These are phyloP conservation scores for Gnathonemus longibarbis DNA, from an alignment of 2,113 vertebrate genomes.

Conservation along the genomic window DNA sequence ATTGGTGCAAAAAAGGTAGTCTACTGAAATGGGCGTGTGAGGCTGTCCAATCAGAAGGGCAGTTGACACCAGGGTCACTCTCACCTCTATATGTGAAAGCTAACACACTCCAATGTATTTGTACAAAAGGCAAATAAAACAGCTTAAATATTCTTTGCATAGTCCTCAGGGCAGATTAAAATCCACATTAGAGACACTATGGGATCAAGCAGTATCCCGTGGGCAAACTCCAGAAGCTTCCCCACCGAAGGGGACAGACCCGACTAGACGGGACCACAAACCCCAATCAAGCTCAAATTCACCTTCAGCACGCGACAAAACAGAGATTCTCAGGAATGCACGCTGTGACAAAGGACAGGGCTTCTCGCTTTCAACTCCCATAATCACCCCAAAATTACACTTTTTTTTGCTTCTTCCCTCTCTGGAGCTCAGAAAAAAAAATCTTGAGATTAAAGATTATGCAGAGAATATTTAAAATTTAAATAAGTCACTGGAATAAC, in stretches of 20 bases:
- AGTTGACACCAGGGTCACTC: slow-evolving; percentile 16
- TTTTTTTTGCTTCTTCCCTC: not conserved
- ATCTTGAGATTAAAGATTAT: slow-evolving; percentile 27
- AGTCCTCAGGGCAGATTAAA: slow-evolving; percentile 53
- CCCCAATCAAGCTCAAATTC: not conserved
- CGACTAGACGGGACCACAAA: not conserved
- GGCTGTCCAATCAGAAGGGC: not conserved
- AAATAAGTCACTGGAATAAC: not conserved
- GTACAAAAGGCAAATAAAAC: not conserved
- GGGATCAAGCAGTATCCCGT: slow-evolving; percentile 31
- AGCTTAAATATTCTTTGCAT: slow-evolving; percentile 6
- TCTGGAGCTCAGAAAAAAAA: not conserved
- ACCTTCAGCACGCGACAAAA: not conserved
- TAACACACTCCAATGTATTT: not conserved
- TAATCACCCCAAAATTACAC: not conserved
- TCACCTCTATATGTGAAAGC: not conserved
- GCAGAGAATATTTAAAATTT: slow-evolving; percentile 31
- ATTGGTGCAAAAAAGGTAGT: not conserved
- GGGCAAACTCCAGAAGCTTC: not conserved
- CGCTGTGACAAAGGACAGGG: not conserved
- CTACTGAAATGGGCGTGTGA: not conserved
- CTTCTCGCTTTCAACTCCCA: not conserved
- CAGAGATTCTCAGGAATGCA: not conserved
- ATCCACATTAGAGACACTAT: slow-evolving; percentile 48
- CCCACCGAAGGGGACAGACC: not conserved